Evolutionary conservation across 1,140 invertebrate genomes (phyloP).

Genomic region (Triops cancriformis): DNA sequence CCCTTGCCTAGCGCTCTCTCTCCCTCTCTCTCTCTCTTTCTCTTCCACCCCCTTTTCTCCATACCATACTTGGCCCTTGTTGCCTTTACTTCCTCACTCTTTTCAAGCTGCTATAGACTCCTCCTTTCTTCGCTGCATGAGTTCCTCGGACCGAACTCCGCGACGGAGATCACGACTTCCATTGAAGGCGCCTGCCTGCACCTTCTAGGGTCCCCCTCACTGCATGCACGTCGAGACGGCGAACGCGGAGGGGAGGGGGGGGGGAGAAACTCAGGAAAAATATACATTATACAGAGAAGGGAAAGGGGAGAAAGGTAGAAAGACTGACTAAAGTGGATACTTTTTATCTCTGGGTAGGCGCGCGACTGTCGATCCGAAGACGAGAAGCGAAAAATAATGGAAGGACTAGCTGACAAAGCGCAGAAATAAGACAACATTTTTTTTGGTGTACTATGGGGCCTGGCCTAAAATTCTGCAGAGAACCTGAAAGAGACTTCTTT

Average conservation of each 20-base stretch:
- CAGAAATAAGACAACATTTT: not conserved
- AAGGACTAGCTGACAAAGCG: not conserved
- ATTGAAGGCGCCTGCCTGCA: not conserved
- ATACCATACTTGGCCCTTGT: not conserved
- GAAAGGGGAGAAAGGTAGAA: not conserved
- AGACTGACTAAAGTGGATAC: not conserved
- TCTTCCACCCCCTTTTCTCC: not conserved
- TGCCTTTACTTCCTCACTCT: not conserved
- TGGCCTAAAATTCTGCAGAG: not conserved
- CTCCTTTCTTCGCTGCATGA: not conserved
- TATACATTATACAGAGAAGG: not conserved
- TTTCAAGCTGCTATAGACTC: not conserved
- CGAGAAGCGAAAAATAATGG: not conserved
- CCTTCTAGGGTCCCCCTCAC: not conserved
- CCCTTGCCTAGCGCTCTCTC: not conserved
- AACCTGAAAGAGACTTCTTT: not conserved
- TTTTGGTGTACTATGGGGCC: not conserved
- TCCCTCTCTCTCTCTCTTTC: not conserved
- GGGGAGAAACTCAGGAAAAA: not conserved
- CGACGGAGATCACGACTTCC: not conserved
- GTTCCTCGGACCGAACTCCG: not conserved
- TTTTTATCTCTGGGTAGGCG: not conserved
- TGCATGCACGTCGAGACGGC: not conserved
- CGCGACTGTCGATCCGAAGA: not conserved
- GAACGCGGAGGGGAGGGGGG: too few species aligned